Base-by-base conservation (phyloP, 35 echinoderm and acorn worm genomes). In the Lytechinus variegatus region DNA sequence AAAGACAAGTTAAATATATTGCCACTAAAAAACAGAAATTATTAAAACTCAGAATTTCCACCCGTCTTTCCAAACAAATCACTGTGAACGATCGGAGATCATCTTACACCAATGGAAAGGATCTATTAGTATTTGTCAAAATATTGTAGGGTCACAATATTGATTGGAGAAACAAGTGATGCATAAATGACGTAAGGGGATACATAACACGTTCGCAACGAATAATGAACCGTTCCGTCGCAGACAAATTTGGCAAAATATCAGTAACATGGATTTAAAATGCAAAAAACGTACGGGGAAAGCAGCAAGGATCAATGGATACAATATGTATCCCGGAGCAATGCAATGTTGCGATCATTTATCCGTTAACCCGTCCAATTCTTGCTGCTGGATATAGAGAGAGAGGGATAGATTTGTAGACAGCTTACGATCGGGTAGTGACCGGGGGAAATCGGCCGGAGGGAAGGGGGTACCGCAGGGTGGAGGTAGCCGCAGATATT, bases 311-410 rank as follows among this genome's bases (percentile, higher is more conserved):
- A 79, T 79, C 66, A 79, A 79, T 79, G 66, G 66, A 79, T 79
- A 79, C 66, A 79, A 79, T 79, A 79, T 54, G 28, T 90, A 54
- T 52, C 88, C 88, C 4, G 29, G n/a, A 90, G 88, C 88, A 12
- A 90, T 90, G 88, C n/a, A 90, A 90, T 90, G 88, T 90, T 90
- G 52, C 88, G 88, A 90, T 44, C 88, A 90, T 90, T 90, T 90
- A 90, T 90, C 88, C 88, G 88, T 90, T 51, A 90, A 90, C 88
- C 88, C 88, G 88, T 54, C 88, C 28, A 13, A 52, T 33, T 16
- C 66, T 79, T 58, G 9, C 66, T 27, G 66, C 66, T 5, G 21
- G 16, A 7, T 8, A 7, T 8, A 79, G 66, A 24, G 66, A 79
- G 66, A 79, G 66, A 79, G 11, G 52, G 9, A 90, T 9, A 90